These are phyloP conservation scores for Rhodophaea formosa DNA, from an alignment of 2,888 invertebrate species.

Conservation along the genomic window DNA sequence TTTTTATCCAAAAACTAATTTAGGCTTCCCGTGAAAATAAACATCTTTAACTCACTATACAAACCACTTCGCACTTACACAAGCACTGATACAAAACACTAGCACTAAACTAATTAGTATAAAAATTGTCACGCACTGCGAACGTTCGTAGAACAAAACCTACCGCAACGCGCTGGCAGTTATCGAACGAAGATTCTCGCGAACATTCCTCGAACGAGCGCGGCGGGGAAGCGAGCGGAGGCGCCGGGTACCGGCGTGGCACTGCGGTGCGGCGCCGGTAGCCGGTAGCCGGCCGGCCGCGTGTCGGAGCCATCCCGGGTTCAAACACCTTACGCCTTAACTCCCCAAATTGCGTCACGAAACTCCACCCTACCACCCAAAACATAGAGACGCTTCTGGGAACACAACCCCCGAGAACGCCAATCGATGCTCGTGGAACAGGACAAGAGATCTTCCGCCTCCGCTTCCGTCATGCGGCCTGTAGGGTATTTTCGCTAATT, in stretches of 20 bases:
- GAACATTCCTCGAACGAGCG: slow-evolving; percentile 39
- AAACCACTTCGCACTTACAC: slow-evolving; percentile 15
- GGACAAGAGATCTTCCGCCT: slow-evolving; percentile 75
- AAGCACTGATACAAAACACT: slow-evolving; percentile 17
- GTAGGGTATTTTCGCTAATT: slow-evolving; percentile 61
- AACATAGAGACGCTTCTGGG: slow-evolving; percentile 36
- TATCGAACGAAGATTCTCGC: slow-evolving; percentile 42
- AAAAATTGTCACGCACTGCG: slow-evolving; percentile 46
- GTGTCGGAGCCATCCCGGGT: slow-evolving; percentile 48
- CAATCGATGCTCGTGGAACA: slow-evolving; percentile 78
- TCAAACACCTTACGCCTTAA: slow-evolving; percentile 57
- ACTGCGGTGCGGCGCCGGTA: neutral
- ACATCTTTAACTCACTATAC: slow-evolving; percentile 3
- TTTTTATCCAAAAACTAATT: neutral
- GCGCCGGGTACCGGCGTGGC: slow-evolving; percentile 10
- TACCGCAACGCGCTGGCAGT: slow-evolving; percentile 65
- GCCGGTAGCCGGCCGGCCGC: slow-evolving; percentile 54
- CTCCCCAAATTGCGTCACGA: slow-evolving; percentile 36
- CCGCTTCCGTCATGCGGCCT: slow-evolving; percentile 58
- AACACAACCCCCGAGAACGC: slow-evolving; percentile 38
- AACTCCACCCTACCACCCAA: slow-evolving; percentile 36
- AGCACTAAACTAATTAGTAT: slow-evolving; percentile 28
- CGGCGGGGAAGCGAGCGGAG: slow-evolving; percentile 47
- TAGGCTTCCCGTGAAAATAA: slow-evolving; percentile 7
- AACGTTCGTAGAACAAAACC: slow-evolving; percentile 56